Evolutionary conservation across 2,797 vertebrate genomes (phyloP).

Genomic region (Nyctalus aviator): DNA sequence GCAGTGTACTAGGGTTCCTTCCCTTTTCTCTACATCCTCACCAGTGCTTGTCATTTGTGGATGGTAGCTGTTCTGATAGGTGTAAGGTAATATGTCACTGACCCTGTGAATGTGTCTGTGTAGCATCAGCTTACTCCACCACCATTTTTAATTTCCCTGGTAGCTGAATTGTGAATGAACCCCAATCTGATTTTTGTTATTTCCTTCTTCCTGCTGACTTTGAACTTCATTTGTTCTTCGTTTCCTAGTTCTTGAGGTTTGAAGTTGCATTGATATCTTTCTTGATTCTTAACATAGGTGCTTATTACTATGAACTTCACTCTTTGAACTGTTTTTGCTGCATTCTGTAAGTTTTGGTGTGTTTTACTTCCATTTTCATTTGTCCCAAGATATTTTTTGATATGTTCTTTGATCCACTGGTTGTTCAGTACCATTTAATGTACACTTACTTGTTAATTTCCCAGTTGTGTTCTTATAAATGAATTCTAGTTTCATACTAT

Average conservation of each 20-base stretch:
- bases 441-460: background rate
- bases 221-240: background rate
- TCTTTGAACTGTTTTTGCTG: background rate
- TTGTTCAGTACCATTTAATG: background rate
- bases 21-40: too few relatives aligned
- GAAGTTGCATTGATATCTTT: background rate
- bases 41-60: too few relatives aligned
- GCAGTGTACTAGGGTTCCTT: too few relatives aligned
- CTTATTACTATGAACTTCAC: background rate
- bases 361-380: background rate
- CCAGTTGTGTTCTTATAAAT: background rate
- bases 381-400: background rate
- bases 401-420: background rate
- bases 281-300: background rate
- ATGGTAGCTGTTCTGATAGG: too few relatives aligned
- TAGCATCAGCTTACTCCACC: too few relatives aligned
- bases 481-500: background rate
- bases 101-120: too few relatives aligned
- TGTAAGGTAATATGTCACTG: too few relatives aligned
- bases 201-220: background rate
- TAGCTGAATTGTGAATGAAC: too few relatives aligned
- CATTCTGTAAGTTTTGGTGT: background rate
- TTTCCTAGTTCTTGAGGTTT: background rate
- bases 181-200: background rate
- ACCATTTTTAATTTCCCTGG: too few relatives aligned